phyloP scores from a whole-genome alignment of 1,140 invertebrate genomes.

The Mylabris phalerata region DNA sequence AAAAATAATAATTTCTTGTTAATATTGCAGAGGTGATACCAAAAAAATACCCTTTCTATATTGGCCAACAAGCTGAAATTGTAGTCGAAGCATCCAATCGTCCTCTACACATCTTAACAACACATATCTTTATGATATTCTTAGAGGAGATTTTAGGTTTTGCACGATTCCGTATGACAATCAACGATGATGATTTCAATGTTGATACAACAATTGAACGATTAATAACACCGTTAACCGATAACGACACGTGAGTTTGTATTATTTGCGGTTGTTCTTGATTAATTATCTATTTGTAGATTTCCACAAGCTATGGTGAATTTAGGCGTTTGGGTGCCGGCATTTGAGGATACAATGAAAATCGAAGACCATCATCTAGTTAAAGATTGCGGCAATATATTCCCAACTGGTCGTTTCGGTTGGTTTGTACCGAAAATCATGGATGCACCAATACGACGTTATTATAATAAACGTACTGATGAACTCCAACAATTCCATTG shows the following conservation, averaged over 20 bases:
- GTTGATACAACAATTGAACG: constrained; percentile 20
- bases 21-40: constrained; percentile 12
- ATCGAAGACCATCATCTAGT: constrained; percentile 43
- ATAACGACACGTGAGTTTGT: not conserved
- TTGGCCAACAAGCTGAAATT: constrained; percentile 24
- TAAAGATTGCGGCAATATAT: constrained; percentile 54
- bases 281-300: constrained; percentile 30
- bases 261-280: too few relatives aligned
- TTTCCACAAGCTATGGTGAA: constrained; percentile 59
- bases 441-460: constrained; percentile 24
- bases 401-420: constrained; percentile 59
- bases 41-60: constrained; percentile 16
- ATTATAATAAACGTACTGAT: constrained; percentile 18
- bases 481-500: constrained; percentile 42
- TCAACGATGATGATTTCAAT: constrained; percentile 45
- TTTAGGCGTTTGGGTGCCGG: constrained; percentile 61
- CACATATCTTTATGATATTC: constrained; percentile 55
- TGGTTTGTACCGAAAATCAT: constrained; percentile 60
- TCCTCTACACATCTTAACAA: constrained; percentile 52
- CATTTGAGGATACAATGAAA: constrained; percentile 48
- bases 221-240: constrained; percentile 10
- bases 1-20: too few relatives aligned
- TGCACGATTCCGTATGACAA: constrained; percentile 45
- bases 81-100: constrained; percentile 49
- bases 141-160: constrained; percentile 57